phyloP scores from a whole-genome alignment of 2,888 invertebrate genomes.

The Eucera pruinosa region DNA sequence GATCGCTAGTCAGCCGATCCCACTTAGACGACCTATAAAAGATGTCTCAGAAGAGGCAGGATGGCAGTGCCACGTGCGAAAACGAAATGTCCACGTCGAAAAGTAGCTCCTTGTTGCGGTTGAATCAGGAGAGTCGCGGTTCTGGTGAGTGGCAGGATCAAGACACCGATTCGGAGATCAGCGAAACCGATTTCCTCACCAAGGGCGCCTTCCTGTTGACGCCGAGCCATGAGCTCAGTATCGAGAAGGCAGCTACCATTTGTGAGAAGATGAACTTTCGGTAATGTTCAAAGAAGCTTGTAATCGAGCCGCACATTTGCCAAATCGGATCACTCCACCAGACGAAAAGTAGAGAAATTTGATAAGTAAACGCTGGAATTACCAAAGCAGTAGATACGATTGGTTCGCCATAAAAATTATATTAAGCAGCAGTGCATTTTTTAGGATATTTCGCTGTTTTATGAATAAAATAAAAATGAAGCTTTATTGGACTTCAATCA shows the following conservation, averaged over 20 bases:
- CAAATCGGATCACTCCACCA: too few relatives aligned
- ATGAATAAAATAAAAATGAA: too few relatives aligned
- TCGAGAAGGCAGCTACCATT: conserved; percentile 93
- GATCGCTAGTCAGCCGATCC: conserved; percentile 55
- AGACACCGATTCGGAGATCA: conserved; percentile 92
- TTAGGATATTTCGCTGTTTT: too few relatives aligned
- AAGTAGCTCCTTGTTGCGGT: conserved; percentile 77
- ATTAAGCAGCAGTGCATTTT: too few relatives aligned
- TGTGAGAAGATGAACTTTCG: conserved; percentile 94
- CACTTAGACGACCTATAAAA: conserved; percentile 73
- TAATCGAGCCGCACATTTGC: too few relatives aligned
- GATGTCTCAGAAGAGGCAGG: conserved; percentile 78
- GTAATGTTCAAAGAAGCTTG: conserved; percentile 67
- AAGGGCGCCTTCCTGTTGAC: conserved; percentile 93
- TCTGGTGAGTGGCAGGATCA: conserved; percentile 85
- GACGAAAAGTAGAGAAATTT: too few relatives aligned
- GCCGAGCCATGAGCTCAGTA: conserved; percentile 93
- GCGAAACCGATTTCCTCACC: conserved; percentile 91
- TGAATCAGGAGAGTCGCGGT: conserved; percentile 82
- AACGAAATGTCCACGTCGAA: conserved; percentile 81
- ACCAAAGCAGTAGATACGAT: too few relatives aligned
- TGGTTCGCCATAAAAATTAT: too few relatives aligned
- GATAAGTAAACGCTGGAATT: too few relatives aligned
- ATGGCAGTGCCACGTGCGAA: conserved; percentile 77
- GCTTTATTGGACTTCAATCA: too few relatives aligned